Evolutionary conservation across 2,797 vertebrate species (phyloP), one percentile per base, ranked within the genome.

Genomic region (Threskiornis aethiopicus): DNA sequence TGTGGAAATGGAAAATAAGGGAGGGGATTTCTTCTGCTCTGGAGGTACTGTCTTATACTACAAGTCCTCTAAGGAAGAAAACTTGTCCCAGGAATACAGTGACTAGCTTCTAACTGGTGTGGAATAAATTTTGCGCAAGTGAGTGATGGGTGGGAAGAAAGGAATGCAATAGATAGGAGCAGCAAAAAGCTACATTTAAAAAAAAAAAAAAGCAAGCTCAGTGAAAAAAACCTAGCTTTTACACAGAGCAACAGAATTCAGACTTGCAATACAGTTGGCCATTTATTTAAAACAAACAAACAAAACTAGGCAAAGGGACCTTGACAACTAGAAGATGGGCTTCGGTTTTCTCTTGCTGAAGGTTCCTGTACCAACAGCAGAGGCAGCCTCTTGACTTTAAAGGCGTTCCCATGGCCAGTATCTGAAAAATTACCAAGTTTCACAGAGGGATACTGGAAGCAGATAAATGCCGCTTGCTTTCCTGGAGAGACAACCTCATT

Each of bases 181-280:
- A 62, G 28, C 4, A 37, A 79, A 84, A 93, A 92, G 33, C 8
- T 66, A 72, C 10, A 31, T 1, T 41, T 41, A 12, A 41, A 41
- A 8, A 19, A 22, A 7, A 2, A 5, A 8, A 6, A 44, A 13
- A 8, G 5, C 17, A 90, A 41, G 13, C 15, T 71, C 12, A 24
- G 39, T 41, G 7, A 10, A 62, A 79, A 73, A 39, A 9, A 7
- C 0, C 1, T 24, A 0, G 11, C 31, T 54, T 83, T 84, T 82
- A 20, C 61, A 85, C 12, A 44, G 33, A 82, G 54, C 2, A 41
- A 84, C 9, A 72, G 33, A 52, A 87, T 59, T 82, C 51, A 91
- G 46, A 72, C 13, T 61, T 1, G 1, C 8, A 73, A 47, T 13
- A 35, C 8, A 70, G 21, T 13, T 37, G 11, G 18, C 1, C 13